Evolutionary conservation across 2,797 vertebrate species (phyloP).

Genomic region (Characodon lateralis): DNA sequence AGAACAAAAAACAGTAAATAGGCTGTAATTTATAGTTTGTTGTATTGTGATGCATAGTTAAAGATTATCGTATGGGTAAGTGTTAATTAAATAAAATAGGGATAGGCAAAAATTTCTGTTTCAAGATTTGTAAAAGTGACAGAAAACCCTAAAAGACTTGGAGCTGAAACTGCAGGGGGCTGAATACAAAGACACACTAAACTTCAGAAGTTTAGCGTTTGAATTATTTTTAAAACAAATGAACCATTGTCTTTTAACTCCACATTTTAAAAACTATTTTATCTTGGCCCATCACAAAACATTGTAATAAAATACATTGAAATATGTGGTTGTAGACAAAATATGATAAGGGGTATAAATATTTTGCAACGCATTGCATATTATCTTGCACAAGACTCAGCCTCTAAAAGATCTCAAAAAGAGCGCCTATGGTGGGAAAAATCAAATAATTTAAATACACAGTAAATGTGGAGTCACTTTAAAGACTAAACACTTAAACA

Average conservation of each 20-base stretch:
- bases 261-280: background rate
- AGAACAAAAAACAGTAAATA: too few species aligned
- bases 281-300: background rate
- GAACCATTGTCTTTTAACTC: background rate
- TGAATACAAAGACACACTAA: background rate
- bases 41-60: background rate
- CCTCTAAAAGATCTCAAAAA: background rate
- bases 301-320: background rate
- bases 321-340: background rate
- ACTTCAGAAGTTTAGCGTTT: background rate
- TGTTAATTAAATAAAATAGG: background rate
- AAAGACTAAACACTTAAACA: background rate
- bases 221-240: background rate
- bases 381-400: background rate
- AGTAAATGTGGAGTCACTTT: background rate
- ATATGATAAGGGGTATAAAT: background rate
- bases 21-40: background rate
- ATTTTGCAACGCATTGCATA: background rate
- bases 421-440: background rate
- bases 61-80: background rate
- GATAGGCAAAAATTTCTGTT: background rate
- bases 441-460: background rate
- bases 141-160: background rate
- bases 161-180: background rate
- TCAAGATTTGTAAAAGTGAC: background rate